Evolutionary conservation across 2,888 invertebrate genomes (phyloP), one percentile per base, ranked within the genome.

Genomic region (Macrophya alboannulata): DNA sequence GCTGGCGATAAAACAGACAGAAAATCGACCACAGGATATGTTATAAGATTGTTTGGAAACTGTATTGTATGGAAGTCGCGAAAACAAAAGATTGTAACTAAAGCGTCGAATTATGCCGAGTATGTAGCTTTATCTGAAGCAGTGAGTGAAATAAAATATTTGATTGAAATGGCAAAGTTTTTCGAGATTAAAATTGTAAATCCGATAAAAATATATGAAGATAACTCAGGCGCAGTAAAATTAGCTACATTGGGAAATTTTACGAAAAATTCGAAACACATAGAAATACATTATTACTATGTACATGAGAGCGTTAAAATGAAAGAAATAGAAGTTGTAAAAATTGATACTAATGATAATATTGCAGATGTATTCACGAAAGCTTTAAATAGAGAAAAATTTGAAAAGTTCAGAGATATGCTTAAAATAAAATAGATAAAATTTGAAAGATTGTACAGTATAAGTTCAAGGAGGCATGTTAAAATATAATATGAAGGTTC

Each of bases 71-170:
- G 86, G 85, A 86, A 86, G 68, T 82, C 85, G 6, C 68, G 84
- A 72, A 86, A 86, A 84, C 85, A 83, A 74, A 87, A 87, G 71
- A 83, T 83, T 48, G 86, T 87, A 31, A 86, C 85, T 25, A 86
- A 85, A 85, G 83, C 87, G 15, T 86, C 86, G 25, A 86, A 81
- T n/a, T 74, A 84, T 74, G 86, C 86, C 40, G 86, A 87, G 65
- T 86, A 86, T 72, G 79, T 84, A n/a, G 85, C 86, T 21, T 74
- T 86, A 45, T 74, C 85, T 8, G 86, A 86, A 21, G 71, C 74
- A 25, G 84, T 85, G 17, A 74, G 74, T 15, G 85, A 85, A 79
- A 15, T 62, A 0, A 62, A 9, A 62, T 62, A n/a, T n/a, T n/a
- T 59, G n/a, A 31, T 1, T 1, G 59, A 59, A 59, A 5, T 62